Percentiles rank a stretch among this genome's conserved stretches.
These are phyloP conservation scores for Eucidaris tribuloides DNA, from an alignment of 35 echinoderm and acorn worm species.

Conservation along the genomic window DNA sequence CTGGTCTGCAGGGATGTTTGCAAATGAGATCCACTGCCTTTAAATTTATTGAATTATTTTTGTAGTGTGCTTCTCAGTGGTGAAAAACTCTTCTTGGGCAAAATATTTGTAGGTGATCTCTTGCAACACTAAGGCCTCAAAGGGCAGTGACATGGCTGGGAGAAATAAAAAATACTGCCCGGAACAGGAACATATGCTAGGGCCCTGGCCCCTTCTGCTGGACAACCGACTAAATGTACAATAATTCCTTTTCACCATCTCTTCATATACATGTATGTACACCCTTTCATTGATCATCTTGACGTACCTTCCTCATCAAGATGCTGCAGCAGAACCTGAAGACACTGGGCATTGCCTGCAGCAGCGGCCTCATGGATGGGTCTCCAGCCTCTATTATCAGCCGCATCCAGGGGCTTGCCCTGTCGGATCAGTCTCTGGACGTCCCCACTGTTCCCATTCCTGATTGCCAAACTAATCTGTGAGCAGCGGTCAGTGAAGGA, in stretches of 20 bases:
- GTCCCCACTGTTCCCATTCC: constrained; percentile 37
- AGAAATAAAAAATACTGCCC: neutral
- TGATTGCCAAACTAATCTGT: constrained; percentile 53
- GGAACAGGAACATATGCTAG: neutral
- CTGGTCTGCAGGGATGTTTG: too few species aligned
- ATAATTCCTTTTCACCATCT: neutral
- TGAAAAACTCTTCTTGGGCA: too few species aligned
- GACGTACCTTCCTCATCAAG: constrained; percentile 58
- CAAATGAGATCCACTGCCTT: too few species aligned
- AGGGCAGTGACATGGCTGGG: too few species aligned
- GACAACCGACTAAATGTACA: too few species aligned
- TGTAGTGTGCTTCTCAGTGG: too few species aligned
- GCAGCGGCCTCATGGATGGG: constrained; percentile 95
- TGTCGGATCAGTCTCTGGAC: constrained; percentile 54
- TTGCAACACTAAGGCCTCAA: neutral
- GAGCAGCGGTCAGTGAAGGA: constrained; percentile 71
- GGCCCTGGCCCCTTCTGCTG: neutral
- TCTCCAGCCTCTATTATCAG: constrained; percentile 88
- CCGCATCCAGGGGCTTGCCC: constrained; percentile 45
- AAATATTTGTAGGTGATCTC: neutral
- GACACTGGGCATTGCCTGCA: constrained; percentile 46
- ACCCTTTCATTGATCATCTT: neutral
- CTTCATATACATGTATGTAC: neutral
- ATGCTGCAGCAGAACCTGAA: constrained; percentile 63
- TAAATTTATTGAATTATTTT: too few species aligned